Percentiles rank a stretch among this genome's conserved stretches.
phyloP scores from a whole-genome alignment of 1,140 invertebrate species.

The Chironomus tepperi region DNA sequence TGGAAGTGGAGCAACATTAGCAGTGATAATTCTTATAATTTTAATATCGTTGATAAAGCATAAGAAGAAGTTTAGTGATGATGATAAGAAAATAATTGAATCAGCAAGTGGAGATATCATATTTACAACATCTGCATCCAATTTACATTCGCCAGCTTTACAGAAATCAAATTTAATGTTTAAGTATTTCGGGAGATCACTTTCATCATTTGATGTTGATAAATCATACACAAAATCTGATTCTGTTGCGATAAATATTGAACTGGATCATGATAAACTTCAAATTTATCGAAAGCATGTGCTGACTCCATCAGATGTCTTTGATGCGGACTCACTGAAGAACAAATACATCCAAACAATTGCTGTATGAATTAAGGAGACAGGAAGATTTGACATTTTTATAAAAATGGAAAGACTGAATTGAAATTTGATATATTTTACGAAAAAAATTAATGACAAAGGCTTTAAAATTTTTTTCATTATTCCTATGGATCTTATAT shows the following conservation, averaged over 20 bases:
- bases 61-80: background rate
- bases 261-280: background rate
- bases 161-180: slow-evolving; percentile 18
- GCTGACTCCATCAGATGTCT: background rate
- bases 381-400: background rate
- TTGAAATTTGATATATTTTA: background rate
- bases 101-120: background rate
- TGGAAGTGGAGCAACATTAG: background rate
- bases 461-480: too few relatives aligned
- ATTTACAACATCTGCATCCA: background rate
- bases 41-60: background rate
- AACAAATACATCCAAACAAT: slow-evolving; percentile 18
- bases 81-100: background rate
- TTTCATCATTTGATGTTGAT: slow-evolving; percentile 5
- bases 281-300: background rate
- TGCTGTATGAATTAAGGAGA: background rate
- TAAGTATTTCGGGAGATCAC: slow-evolving; percentile 6
- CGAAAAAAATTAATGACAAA: too few relatives aligned
- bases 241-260: background rate
- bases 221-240: background rate
- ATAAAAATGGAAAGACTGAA: slow-evolving; percentile 17
- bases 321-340: background rate
- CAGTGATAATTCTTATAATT: slow-evolving; percentile 3
- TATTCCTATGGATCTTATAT: too few relatives aligned
- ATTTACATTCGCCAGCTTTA: background rate